Conservation (phyloP, 2,113 vertebrate genomes). For the Chionodraco myersi region DNA sequence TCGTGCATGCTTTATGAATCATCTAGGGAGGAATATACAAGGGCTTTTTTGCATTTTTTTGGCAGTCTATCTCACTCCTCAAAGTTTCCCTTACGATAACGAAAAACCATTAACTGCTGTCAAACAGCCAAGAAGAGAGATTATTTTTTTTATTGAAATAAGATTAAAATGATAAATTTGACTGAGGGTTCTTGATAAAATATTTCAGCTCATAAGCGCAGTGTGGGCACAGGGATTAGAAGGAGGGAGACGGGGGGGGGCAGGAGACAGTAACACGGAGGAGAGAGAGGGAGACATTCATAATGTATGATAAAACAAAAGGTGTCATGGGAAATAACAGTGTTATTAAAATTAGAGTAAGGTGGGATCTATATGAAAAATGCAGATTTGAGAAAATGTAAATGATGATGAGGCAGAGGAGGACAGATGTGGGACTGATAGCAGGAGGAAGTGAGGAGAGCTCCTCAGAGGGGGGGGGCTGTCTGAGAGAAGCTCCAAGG, state of each 20-base stretch:
- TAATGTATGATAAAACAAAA: constrained; percentile 89
- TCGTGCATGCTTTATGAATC: constrained; percentile 74
- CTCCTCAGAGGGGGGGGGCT: constrained; percentile 32
- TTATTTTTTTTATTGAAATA: constrained; percentile 98
- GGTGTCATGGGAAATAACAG: constrained; percentile 87
- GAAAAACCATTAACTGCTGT: constrained; percentile 95
- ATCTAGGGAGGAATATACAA: constrained; percentile 76
- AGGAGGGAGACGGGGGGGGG: constrained; percentile 51
- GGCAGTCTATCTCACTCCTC: constrained; percentile 84
- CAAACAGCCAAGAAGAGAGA: constrained; percentile 87
- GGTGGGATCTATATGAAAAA: constrained; percentile 85
- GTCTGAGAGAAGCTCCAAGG: not conserved
- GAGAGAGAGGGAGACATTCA: constrained; percentile 81
- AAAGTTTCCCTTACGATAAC: constrained; percentile 91
- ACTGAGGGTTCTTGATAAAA: constrained; percentile 94
- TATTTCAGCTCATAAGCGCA: constrained; percentile 96
- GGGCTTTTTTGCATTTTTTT: constrained; percentile 82
- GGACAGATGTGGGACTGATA: constrained; percentile 61
- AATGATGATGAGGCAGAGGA: constrained; percentile 76
- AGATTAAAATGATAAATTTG: constrained; percentile 94
- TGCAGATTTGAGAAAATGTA: constrained; percentile 84
- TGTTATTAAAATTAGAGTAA: constrained; percentile 87
- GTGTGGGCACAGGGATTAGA: constrained; percentile 90
- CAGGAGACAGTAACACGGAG: constrained; percentile 56
- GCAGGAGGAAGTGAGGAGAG: constrained; percentile 39